These are phyloP conservation scores for Laspeyria flexula DNA, from an alignment of 2,888 invertebrate genomes.

Conservation along the genomic window DNA sequence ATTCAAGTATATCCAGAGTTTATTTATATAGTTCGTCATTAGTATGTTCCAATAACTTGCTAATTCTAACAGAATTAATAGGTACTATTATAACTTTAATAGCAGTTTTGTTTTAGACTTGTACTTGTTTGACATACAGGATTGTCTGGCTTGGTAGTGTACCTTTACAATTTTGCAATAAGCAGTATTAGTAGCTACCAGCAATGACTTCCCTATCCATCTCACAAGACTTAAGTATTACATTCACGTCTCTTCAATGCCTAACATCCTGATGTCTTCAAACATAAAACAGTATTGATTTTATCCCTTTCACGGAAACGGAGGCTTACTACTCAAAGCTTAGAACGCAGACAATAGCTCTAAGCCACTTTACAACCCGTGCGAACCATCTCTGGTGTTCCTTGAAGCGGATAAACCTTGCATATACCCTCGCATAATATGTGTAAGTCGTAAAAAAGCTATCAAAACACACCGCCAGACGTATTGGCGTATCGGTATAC, in stretches of 20 bases:
- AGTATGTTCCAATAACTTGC: too few relatives aligned
- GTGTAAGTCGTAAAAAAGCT: conserved; percentile 39
- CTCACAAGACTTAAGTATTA: neutral
- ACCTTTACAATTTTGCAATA: too few relatives aligned
- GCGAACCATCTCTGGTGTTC: conserved; percentile 1
- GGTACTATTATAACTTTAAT: too few relatives aligned
- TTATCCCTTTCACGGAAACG: conserved; percentile 1
- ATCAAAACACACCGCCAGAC: conserved; percentile 56
- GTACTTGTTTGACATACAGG: too few relatives aligned
- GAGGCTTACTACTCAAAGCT: neutral
- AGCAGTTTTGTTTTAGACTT: too few relatives aligned
- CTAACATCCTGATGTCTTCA: neutral
- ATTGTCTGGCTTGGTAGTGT: too few relatives aligned
- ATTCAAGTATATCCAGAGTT: too few relatives aligned
- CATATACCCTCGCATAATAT: conserved; percentile 13
- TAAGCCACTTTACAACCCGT: conserved; percentile 2
- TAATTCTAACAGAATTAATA: too few relatives aligned
- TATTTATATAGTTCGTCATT: too few relatives aligned
- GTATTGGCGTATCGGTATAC: conserved; percentile 72
- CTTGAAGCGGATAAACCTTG: conserved; percentile 1
- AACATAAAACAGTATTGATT: conserved; percentile 7
- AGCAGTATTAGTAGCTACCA: neutral
- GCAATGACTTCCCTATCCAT: neutral
- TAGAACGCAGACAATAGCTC: conserved; percentile 1
- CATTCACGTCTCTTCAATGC: neutral